Base-by-base conservation (phyloP, 1,140 invertebrate genomes). In the Lucilia sericata region DNA sequence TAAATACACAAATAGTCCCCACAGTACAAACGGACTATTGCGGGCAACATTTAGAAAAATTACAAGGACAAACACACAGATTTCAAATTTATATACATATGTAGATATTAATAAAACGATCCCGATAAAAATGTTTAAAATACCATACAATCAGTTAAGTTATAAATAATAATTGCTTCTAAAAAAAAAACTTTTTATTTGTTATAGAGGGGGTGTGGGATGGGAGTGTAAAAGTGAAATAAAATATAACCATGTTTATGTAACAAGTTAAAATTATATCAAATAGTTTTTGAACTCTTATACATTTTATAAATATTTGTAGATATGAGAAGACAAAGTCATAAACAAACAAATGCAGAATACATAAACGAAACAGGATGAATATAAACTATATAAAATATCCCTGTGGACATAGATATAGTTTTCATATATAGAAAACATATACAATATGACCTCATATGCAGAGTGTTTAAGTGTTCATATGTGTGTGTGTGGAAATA, bases 221-320 rank as follows among this genome's bases (percentile, higher is more conserved):
- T 3, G 51, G 51, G 51, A 12, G 10, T 0, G 7, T 12, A 10
- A 17, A 7, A 55, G 51, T 7, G 51, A 55, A 14, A 30, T 30
- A 30, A 30, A 30, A 49, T 49, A 5, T 36, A 30, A 42, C 75
- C 14, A 47, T 47, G 75, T 78, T 78, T 78, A 78, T 19, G 36
- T 78, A 47, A 78, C 75, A 78, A 78, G 75, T 78, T 78, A 78
- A 78, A 78, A 78, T 78, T 36, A 78, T 78, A 78, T 78, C 36
- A 78, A 78, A 78, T 78, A 78, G 75, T 78, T 78, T 65, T 78
- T 78, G 75, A 78, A 78, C 75, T 78, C 75, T 30, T 30, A 30
- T 30, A 49, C 75, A 78, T 78, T 78, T 47, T 30, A 30, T 30
- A 78, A 78, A 78, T 78, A 78, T 78, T 78, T 78, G 34, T 42